phyloP scores from a whole-genome alignment of 2,888 invertebrate species.

The Euproctis similis region DNA sequence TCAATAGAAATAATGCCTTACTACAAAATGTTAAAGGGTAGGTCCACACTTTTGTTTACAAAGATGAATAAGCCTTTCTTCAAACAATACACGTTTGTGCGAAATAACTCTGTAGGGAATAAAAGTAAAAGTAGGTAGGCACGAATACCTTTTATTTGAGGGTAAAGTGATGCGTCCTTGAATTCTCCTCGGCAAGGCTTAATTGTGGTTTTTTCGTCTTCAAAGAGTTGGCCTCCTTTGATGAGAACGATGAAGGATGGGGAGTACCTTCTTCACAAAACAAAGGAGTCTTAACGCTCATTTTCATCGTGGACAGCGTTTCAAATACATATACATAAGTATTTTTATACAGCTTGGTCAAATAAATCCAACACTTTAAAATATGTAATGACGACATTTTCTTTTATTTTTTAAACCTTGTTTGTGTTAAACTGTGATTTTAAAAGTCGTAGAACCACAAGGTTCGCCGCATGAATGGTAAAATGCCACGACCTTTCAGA shows the following conservation, averaged over 20 bases:
- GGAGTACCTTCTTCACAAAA: slow-evolving; percentile 37
- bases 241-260: slow-evolving; percentile 33
- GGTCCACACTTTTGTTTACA: slow-evolving; percentile 32
- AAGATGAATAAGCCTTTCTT: slow-evolving; percentile 36
- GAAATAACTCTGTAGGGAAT: slow-evolving; percentile 38
- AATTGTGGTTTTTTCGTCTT: slow-evolving; percentile 69
- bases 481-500: no score
- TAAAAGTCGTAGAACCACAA: no score
- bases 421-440: no score
- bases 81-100: slow-evolving; percentile 45
- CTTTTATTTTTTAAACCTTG: no score
- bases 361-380: no score
- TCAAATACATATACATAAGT: no score
- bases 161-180: slow-evolving; percentile 62
- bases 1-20: slow-evolving; percentile 18
- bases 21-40: slow-evolving; percentile 36
- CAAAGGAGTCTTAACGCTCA: slow-evolving; percentile 51
- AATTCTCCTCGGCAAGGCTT: slow-evolving; percentile 64
- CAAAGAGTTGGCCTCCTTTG: slow-evolving; percentile 69
- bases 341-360: no score
- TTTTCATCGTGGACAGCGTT: slow-evolving; percentile 41
- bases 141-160: slow-evolving; percentile 54
- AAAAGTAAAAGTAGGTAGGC: slow-evolving; percentile 56
- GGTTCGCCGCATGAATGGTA: no score
- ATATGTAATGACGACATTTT: no score